Conservation (phyloP, 2,888 invertebrate species). For the Mantis religiosa region DNA sequence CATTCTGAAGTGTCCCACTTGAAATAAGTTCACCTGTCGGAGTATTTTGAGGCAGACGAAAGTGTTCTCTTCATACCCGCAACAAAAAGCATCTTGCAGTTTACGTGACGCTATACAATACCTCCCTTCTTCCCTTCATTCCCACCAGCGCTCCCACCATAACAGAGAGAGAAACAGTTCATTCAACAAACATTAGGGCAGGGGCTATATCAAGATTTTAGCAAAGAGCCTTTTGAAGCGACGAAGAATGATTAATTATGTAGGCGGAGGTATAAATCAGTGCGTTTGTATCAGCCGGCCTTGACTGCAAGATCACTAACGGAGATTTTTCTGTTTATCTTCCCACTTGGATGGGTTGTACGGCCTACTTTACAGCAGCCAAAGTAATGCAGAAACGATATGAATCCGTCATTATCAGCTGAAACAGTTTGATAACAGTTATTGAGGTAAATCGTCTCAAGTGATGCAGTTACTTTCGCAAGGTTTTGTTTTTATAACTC, state of each 20-base stretch:
- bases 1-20: neutral
- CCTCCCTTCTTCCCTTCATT: neutral
- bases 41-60: constrained; percentile 7
- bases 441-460: no score
- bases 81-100: neutral
- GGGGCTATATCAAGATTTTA: neutral
- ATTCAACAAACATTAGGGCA: neutral
- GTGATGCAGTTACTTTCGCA: no score
- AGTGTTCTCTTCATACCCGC: neutral
- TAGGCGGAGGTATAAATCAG: neutral
- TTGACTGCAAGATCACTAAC: neutral
- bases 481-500: no score
- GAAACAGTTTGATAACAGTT: no score
- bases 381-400: no score
- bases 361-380: neutral
- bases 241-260: neutral
- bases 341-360: neutral
- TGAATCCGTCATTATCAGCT: no score
- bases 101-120: neutral
- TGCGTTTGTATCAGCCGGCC: neutral
- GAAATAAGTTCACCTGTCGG: constrained; percentile 11
- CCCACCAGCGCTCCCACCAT: no score
- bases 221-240: neutral
- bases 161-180: neutral
- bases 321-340: neutral